Percentiles rank a stretch among this genome's conserved stretches.
These are phyloP conservation scores for Gyrodactylus bullatarudis DNA, from an alignment of 1,140 invertebrate species.

Conservation along the genomic window DNA sequence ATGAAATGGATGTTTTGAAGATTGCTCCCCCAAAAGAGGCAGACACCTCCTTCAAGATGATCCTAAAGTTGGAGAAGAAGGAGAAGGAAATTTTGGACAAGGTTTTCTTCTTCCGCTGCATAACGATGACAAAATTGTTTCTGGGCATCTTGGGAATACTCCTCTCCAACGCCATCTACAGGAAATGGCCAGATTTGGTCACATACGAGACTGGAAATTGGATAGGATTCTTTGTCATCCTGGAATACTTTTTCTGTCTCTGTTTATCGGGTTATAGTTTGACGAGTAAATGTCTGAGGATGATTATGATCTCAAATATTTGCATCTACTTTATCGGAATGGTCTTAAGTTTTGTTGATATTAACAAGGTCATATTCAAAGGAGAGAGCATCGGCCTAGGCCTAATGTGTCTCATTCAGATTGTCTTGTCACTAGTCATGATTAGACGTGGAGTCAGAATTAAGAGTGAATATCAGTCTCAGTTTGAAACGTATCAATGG, in stretches of 20 bases:
- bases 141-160: not conserved
- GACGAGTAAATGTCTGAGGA: not conserved
- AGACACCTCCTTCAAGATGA: not conserved
- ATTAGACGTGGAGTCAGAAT: not conserved
- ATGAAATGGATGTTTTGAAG: not conserved
- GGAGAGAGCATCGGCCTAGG: not conserved
- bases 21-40: not conserved
- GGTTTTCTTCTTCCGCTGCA: not conserved
- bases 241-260: not conserved
- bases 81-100: not conserved
- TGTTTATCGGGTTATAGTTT: not conserved
- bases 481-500: not conserved
- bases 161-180: not conserved
- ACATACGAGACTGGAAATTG: not conserved
- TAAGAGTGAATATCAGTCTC: not conserved
- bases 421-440: not conserved
- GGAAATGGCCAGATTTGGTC: not conserved
- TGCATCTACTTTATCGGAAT: not conserved
- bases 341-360: not conserved
- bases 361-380: not conserved
- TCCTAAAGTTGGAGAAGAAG: not conserved
- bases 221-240: not conserved
- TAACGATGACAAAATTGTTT: not conserved
- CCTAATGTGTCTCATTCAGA: not conserved
- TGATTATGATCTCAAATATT: not conserved